Conservation (phyloP, 2,797 vertebrate species). For the Anabacerthia variegaticeps region DNA sequence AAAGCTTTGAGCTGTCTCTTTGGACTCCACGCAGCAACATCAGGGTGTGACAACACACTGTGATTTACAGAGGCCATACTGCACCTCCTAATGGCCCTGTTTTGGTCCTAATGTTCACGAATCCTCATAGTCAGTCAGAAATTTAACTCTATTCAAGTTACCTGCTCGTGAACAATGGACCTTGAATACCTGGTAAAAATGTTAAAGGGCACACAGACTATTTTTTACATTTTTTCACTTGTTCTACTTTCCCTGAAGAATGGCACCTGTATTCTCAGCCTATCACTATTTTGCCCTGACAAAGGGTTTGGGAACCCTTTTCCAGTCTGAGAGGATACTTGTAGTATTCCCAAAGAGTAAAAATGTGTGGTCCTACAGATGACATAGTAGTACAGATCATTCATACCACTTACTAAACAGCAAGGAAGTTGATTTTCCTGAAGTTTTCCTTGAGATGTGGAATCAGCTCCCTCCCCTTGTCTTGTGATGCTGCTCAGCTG, state of each 20-base stretch:
- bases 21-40: background rate
- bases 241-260: background rate
- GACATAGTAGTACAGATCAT: background rate
- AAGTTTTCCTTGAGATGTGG: background rate
- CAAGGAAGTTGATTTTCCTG: background rate
- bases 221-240: background rate
- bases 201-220: fast-evolving
- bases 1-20: background rate
- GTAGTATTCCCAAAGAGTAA: background rate
- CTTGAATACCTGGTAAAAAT: background rate
- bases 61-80: background rate
- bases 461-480: background rate
- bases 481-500: background rate
- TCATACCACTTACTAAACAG: background rate
- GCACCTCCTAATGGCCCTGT: background rate
- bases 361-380: background rate
- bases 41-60: fast-evolving
- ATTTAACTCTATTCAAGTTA: background rate
- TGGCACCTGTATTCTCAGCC: background rate
- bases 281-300: background rate
- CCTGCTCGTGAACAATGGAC: background rate
- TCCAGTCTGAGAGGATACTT: background rate
- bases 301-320: background rate
- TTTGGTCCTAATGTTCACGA: fast-evolving
- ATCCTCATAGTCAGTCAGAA: background rate